Conservation (phyloP, 2,113 vertebrate species). For the Pholis gunnellus region DNA sequence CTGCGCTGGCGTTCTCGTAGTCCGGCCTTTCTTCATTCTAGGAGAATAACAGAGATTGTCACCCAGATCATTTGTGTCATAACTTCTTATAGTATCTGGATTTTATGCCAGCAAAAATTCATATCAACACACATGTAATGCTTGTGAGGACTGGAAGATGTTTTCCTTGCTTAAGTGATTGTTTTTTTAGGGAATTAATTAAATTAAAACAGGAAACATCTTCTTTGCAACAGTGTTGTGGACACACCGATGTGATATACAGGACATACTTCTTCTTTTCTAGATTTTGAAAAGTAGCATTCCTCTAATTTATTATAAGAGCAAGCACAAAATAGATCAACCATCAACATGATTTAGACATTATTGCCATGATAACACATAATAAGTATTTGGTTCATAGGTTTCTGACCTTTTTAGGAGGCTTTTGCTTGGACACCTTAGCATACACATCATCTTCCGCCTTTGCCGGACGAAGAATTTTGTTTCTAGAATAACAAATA, state of each 20-base stretch:
- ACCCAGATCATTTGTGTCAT: background rate
- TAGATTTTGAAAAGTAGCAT: background rate
- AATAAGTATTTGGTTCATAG: background rate
- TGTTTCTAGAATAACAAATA: constrained; percentile 36
- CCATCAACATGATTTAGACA: background rate
- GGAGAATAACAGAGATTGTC: background rate
- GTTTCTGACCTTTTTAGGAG: constrained; percentile 52
- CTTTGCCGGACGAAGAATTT: background rate
- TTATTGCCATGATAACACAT: background rate
- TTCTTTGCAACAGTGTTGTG: background rate
- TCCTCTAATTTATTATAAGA: no score
- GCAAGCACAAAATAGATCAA: background rate
- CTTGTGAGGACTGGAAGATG: background rate
- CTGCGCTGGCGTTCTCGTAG: constrained; percentile 70
- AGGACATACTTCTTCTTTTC: background rate
- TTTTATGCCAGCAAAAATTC: background rate
- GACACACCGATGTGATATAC: background rate
- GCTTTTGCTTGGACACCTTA: constrained; percentile 25
- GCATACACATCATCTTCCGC: constrained; percentile 41
- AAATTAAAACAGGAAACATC: background rate
- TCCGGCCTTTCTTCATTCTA: constrained; percentile 41
- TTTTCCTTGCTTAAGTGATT: background rate
- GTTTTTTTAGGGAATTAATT: background rate
- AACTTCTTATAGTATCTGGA: background rate
- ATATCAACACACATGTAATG: background rate